Percentiles rank a stretch among this genome's conserved stretches.
phyloP scores from a whole-genome alignment of 1,140 invertebrate genomes.

The Goniozus legneri region DNA sequence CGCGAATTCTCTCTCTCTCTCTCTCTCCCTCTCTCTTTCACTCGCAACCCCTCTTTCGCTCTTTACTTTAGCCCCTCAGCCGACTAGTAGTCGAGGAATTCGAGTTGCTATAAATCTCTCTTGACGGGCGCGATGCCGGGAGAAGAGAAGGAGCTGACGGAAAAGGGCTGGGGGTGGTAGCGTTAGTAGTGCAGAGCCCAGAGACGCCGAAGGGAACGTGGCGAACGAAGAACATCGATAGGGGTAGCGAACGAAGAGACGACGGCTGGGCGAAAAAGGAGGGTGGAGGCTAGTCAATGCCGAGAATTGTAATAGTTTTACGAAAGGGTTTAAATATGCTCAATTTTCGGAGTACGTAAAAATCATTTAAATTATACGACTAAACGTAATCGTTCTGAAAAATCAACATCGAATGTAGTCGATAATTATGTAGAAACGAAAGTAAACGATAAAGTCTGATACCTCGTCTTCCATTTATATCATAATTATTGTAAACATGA shows the following conservation, averaged over 20 bases:
- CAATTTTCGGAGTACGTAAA: no score
- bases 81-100: constrained; percentile 52
- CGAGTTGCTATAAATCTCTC: constrained; percentile 56
- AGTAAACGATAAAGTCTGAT: no score
- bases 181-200: constrained; percentile 14
- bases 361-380: no score
- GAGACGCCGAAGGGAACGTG: background rate
- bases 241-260: background rate
- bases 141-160: constrained; percentile 13
- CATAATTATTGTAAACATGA: no score
- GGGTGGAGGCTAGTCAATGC: constrained; percentile 26
- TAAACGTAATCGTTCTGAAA: no score
- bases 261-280: constrained; percentile 19
- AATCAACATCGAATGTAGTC: no score
- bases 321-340: no score
- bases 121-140: constrained; percentile 50
- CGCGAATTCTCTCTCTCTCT: no score
- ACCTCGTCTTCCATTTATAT: no score
- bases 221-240: no score
- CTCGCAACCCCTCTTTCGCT: constrained; percentile 32
- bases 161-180: constrained; percentile 12
- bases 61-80: constrained; percentile 32
- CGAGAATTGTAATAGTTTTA: constrained; percentile 35
- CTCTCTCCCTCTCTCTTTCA: no score
- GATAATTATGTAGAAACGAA: no score